Percentiles rank a stretch among this genome's conserved stretches.
Conservation (phyloP, 2,888 invertebrate genomes). For the Crematogaster levior region DNA sequence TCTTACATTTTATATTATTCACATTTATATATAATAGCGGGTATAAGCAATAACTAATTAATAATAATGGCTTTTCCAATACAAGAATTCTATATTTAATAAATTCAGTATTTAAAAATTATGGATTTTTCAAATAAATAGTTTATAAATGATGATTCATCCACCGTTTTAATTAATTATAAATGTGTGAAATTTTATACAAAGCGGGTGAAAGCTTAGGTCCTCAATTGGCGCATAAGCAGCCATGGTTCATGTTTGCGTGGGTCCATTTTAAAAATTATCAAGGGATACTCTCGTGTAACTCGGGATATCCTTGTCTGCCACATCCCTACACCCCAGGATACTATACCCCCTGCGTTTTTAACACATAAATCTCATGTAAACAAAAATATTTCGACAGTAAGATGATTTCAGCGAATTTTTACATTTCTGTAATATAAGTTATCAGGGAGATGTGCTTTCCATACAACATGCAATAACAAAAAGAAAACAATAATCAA, state of each 20-base stretch:
- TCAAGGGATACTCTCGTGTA: constrained; percentile 90
- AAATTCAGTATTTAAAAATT: not conserved
- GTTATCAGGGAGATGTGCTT: not conserved
- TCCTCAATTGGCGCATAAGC: constrained; percentile 88
- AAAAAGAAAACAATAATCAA: not conserved
- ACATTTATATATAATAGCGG: not conserved
- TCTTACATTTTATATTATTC: not conserved
- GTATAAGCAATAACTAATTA: not conserved
- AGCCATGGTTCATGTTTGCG: constrained; percentile 91
- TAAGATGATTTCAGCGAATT: not conserved
- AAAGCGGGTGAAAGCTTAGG: not conserved
- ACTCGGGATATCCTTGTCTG: constrained; percentile 90
- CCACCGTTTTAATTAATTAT: not conserved
- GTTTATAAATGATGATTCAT: not conserved
- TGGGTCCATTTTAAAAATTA: constrained; percentile 92
- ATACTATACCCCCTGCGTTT: constrained; percentile 90
- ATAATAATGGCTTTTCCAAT: constrained; percentile 26
- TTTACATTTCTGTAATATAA: not conserved
- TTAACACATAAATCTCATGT: not conserved
- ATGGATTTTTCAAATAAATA: not conserved
- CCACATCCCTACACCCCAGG: constrained; percentile 95
- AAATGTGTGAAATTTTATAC: constrained; percentile 6
- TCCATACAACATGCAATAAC: not conserved
- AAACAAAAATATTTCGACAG: not conserved
- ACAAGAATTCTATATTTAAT: constrained; percentile 18